Base-by-base conservation (phyloP, 92 coral and sea anemone genomes). In the Epizoanthus stellaris region DNA sequence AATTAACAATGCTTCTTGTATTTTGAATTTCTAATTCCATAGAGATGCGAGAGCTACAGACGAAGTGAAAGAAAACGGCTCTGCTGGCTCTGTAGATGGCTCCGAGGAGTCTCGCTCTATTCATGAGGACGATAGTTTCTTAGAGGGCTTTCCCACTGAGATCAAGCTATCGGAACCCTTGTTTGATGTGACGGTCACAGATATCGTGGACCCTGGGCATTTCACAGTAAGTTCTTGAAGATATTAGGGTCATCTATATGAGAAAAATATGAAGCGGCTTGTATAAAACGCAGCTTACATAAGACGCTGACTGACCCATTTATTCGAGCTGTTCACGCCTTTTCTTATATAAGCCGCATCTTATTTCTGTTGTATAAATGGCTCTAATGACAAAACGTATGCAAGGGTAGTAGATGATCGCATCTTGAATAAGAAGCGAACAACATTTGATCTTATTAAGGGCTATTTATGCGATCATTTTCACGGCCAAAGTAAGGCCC, bases 111-210 rank as follows among this genome's bases (percentile, higher is more conserved):
- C 79, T 13, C 86, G 60, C 40, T 67, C 83, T 2, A 17, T 61
- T 62, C 66, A 56, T 53, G 77, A 63, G 45, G 86, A 87, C 2
- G 82, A 79, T 54, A 21, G 75, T 57, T 42, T 56, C 13, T 23
- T 81, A 63, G 60, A 88, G 53, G 83, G 77, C 73, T 88, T 81
- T 56, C 84, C 88, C 19, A 82, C 90, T 64, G 90, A 87, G n/a
- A 45, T 93, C 6, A 45, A 84, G 9, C 82, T 94, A 21, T 80
- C 92, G 14, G 73, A 88, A 25, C 87, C 93, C 25, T 96, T 95
- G 96, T 87, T 92, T 82, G 99, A 96, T 73, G 87, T 96, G 15
- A 80, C 85, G 6, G 75, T 96, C 7, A 90, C 95, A 2, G 98
- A 91, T 21, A 77, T 88, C 63, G 87, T 79, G 9, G 92, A 91